These are phyloP conservation scores for Colossoma macropomum DNA, from an alignment of 2,113 vertebrate species.

Conservation along the genomic window DNA sequence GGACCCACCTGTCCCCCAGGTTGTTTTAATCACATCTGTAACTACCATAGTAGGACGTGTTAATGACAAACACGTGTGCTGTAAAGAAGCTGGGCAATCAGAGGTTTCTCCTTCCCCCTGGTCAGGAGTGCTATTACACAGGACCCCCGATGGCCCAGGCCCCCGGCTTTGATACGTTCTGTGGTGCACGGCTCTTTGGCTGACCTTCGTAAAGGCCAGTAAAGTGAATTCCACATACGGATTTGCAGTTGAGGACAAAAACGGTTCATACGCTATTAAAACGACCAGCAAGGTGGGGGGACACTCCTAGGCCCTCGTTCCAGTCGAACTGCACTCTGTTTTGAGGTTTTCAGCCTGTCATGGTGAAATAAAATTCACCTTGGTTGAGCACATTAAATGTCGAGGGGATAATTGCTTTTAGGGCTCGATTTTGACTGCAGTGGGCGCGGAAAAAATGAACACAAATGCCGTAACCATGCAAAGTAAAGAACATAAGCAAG, in stretches of 20 bases:
- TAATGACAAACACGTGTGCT: conserved; percentile 61
- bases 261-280: conserved; percentile 45
- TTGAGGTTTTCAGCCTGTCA: conserved; percentile 63
- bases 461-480: conserved; percentile 72
- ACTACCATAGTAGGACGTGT: conserved; percentile 56
- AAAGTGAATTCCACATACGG: conserved; percentile 43
- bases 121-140: conserved; percentile 33
- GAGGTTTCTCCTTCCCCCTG: conserved; percentile 28
- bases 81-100: conserved; percentile 50
- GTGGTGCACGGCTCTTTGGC: conserved; percentile 2
- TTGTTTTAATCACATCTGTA: conserved; percentile 59
- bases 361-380: conserved; percentile 66
- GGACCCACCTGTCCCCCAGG: conserved; percentile 55
- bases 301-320: conserved; percentile 38
- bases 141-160: conserved; percentile 19
- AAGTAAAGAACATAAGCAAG: conserved; percentile 71
- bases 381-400: conserved; percentile 68
- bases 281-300: conserved; percentile 14
- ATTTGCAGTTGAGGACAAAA: conserved; percentile 40
- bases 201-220: conserved; percentile 35
- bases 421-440: conserved; percentile 53
- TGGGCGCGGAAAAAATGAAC: conserved; percentile 56
- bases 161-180: conserved; percentile 46
- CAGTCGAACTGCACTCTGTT: conserved; percentile 33
- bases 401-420: conserved; percentile 78